A percentile compares a stretch with the other conserved stretches of the same genome.
Evolutionary conservation across 2,113 vertebrate genomes (phyloP).

Genomic region (Aythya baeri): DNA sequence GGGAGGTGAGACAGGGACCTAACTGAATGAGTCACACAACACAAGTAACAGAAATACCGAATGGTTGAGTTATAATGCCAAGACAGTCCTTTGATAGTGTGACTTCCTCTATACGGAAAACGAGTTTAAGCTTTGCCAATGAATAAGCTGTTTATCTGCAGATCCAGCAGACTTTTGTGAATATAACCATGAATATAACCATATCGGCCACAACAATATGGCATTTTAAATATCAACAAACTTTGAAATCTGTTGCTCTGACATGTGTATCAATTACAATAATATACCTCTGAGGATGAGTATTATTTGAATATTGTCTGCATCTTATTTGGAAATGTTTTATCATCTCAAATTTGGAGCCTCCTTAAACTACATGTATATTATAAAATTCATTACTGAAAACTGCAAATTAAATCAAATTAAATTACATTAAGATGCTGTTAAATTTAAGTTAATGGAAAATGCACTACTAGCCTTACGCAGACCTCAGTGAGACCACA

Average conservation of each 20-base stretch:
- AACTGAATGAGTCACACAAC: background rate
- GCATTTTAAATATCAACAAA: background rate
- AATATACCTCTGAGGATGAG: background rate
- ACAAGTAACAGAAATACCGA: background rate
- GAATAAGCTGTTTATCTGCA: background rate
- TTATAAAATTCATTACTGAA: background rate
- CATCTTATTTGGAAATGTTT: background rate
- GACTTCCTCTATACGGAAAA: conserved; percentile 2
- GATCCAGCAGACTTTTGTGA: background rate
- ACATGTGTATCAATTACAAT: background rate
- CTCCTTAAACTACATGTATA: background rate
- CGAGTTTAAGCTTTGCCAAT: background rate
- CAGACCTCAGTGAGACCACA: background rate
- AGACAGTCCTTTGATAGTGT: background rate
- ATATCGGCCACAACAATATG: background rate
- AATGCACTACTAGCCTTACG: background rate
- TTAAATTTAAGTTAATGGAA: conserved; percentile 33
- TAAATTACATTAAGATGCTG: background rate
- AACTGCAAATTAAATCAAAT: background rate
- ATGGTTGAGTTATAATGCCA: background rate
- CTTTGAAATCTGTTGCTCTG: background rate
- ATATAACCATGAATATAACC: background rate
- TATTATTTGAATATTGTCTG: background rate
- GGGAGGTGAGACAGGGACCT: background rate
- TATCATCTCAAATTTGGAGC: background rate